These are phyloP conservation scores for Stomatorhinus ivindoensis DNA, from an alignment of 2,113 vertebrate species.

Conservation along the genomic window DNA sequence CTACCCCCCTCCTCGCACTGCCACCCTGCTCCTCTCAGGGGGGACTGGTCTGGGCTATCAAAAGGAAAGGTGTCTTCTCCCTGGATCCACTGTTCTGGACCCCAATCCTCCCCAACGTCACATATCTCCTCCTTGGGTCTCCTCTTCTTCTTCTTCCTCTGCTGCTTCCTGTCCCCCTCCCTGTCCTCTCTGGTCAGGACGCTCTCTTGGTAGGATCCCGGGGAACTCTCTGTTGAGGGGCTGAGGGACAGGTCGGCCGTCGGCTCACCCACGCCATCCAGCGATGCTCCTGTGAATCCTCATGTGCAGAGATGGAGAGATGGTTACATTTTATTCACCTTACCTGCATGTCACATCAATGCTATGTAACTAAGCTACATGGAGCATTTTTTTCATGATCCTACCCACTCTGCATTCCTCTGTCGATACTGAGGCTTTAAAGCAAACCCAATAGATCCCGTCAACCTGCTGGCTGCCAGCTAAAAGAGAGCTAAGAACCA, in stretches of 20 bases:
- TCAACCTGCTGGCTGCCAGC: background rate
- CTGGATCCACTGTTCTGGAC: slow-evolving; percentile 37
- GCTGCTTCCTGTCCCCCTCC: slow-evolving; percentile 49
- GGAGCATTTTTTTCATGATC: background rate
- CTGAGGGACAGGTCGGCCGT: slow-evolving; percentile 44
- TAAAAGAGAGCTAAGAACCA: background rate
- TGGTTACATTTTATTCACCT: slow-evolving; percentile 42
- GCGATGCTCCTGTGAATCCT: slow-evolving; percentile 29
- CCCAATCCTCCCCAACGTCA: slow-evolving; percentile 45
- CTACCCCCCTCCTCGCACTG: slow-evolving; percentile 54
- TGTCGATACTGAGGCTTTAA: background rate
- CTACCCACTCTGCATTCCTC: background rate
- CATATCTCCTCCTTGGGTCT: slow-evolving; percentile 52
- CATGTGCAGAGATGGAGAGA: slow-evolving; percentile 57
- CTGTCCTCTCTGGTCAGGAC: slow-evolving; percentile 37
- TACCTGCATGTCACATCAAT: background rate
- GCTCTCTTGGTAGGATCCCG: slow-evolving; percentile 24
- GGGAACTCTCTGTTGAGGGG: slow-evolving; percentile 31
- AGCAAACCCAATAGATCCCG: background rate
- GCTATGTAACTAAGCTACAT: background rate
- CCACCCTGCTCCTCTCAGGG: slow-evolving; percentile 50
- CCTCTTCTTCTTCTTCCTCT: slow-evolving; percentile 62
- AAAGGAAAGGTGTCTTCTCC: slow-evolving; percentile 17
- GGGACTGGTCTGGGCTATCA: slow-evolving; percentile 14
- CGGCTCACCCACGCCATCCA: slow-evolving; percentile 34